Evolutionary conservation across 2,113 vertebrate species (phyloP).

Genomic region (Nannobrachium achirus): DNA sequence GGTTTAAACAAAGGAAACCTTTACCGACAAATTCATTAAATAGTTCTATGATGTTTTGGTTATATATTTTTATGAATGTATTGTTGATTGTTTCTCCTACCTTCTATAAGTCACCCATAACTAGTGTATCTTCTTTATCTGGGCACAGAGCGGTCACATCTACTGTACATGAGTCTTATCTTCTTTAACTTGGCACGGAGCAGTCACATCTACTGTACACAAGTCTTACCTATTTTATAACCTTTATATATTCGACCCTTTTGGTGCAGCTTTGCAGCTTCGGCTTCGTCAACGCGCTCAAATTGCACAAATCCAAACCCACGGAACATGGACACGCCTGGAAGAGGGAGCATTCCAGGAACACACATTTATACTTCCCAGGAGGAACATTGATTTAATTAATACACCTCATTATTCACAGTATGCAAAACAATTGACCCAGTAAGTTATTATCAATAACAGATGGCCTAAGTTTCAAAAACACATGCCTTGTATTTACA

Average conservation of each 20-base stretch:
- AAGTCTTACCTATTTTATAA: constrained; percentile 90
- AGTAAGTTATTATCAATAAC: constrained; percentile 12
- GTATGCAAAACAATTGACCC: neutral
- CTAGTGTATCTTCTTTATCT: neutral
- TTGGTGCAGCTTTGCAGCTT: constrained; percentile 87
- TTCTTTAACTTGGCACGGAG: constrained; percentile 83
- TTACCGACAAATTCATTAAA: too few relatives aligned
- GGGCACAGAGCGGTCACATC: constrained; percentile 42
- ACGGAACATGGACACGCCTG: constrained; percentile 89
- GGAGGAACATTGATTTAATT: constrained; percentile 24
- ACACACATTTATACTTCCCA: constrained; percentile 46
- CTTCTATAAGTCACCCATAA: neutral
- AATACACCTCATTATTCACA: neutral
- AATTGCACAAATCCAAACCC: constrained; percentile 90
- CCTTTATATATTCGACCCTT: constrained; percentile 89
- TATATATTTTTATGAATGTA: too few relatives aligned
- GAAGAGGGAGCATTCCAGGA: constrained; percentile 82
- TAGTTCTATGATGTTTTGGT: too few relatives aligned
- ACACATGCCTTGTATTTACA: neutral
- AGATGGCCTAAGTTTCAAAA: constrained; percentile 19
- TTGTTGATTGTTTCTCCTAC: neutral
- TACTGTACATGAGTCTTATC: constrained; percentile 78
- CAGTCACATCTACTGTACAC: constrained; percentile 46
- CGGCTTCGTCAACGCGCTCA: constrained; percentile 88
- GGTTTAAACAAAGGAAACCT: too few relatives aligned